phyloP scores from a whole-genome alignment of 2,888 invertebrate genomes.

The Rotaria magnacalcarata region DNA sequence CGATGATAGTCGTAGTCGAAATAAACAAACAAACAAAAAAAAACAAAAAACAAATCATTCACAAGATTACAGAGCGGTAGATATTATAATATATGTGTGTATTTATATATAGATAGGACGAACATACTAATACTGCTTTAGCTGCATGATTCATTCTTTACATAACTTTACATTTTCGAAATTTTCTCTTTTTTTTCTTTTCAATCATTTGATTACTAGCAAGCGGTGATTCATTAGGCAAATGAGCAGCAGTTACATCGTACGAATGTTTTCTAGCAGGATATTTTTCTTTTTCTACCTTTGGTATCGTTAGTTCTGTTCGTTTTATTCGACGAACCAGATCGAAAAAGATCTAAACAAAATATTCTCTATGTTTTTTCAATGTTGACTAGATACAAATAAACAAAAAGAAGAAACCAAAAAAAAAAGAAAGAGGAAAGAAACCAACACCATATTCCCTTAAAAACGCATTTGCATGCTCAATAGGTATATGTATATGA shows the following conservation, averaged over 20 bases:
- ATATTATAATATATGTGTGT: background rate
- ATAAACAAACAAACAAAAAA: background rate
- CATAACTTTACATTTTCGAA: background rate
- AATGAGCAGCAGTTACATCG: background rate
- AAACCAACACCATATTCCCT: background rate
- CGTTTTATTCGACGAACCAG: slow-evolving; percentile 19
- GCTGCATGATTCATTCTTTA: background rate
- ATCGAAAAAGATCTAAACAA: slow-evolving; percentile 35
- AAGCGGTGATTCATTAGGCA: background rate
- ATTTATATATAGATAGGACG: too few species aligned
- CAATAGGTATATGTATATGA: background rate
- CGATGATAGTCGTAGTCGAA: background rate
- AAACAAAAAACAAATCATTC: background rate
- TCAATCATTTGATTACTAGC: background rate
- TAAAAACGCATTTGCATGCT: background rate
- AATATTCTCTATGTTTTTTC: background rate
- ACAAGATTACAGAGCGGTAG: slow-evolving; percentile 10
- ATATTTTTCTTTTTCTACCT: background rate
- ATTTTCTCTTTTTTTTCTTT: slow-evolving; percentile 7
- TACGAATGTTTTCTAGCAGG: background rate
- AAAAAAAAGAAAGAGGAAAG: background rate
- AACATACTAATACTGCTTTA: too few species aligned
- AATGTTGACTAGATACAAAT: background rate
- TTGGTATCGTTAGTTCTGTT: background rate
- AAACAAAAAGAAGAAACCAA: too few species aligned